A percentile compares a stretch with the other conserved stretches of the same genome.
Conservation (phyloP, 1,140 invertebrate species). For the Magallana gigas region DNA sequence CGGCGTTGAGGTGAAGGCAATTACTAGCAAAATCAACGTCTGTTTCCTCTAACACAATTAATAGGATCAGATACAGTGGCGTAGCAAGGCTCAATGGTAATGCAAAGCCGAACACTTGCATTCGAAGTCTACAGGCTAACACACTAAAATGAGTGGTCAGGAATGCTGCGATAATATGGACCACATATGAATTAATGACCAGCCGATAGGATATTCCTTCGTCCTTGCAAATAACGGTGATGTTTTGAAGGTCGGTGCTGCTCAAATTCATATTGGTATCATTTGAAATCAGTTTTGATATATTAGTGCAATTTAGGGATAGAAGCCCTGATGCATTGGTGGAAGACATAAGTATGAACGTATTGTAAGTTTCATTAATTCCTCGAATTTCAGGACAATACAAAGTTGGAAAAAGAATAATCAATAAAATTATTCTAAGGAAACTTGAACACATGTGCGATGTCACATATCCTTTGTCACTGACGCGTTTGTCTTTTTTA, state of each 20-base stretch:
- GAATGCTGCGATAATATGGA: slow-evolving; percentile 58
- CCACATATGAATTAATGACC: slow-evolving; percentile 44
- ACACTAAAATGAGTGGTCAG: slow-evolving; percentile 65
- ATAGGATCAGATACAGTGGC: slow-evolving; percentile 56
- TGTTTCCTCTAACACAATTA: slow-evolving; percentile 41
- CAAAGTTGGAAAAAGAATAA: slow-evolving; percentile 44
- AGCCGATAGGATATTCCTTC: not conserved
- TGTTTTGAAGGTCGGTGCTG: not conserved
- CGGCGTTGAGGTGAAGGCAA: slow-evolving; percentile 1
- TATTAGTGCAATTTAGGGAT: not conserved
- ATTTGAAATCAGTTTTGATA: not conserved
- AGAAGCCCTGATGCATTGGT: not conserved
- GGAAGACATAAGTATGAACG: not conserved
- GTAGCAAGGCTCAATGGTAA: slow-evolving; percentile 61
- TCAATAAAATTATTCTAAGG: slow-evolving; percentile 36
- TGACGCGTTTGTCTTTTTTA: not conserved
- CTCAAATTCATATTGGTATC: not conserved
- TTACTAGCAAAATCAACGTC: not conserved
- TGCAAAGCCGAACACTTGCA: slow-evolving; percentile 66
- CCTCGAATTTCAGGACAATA: not conserved
- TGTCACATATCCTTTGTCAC: not conserved
- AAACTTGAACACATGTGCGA: slow-evolving; percentile 31
- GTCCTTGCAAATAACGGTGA: not conserved
- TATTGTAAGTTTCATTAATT: not conserved
- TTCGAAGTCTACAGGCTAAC: slow-evolving; percentile 64